A percentile compares a stretch with the other conserved stretches of the same genome.
Evolutionary conservation across 1,140 invertebrate species (phyloP).

Genomic region (Monomorium pharaonis): DNA sequence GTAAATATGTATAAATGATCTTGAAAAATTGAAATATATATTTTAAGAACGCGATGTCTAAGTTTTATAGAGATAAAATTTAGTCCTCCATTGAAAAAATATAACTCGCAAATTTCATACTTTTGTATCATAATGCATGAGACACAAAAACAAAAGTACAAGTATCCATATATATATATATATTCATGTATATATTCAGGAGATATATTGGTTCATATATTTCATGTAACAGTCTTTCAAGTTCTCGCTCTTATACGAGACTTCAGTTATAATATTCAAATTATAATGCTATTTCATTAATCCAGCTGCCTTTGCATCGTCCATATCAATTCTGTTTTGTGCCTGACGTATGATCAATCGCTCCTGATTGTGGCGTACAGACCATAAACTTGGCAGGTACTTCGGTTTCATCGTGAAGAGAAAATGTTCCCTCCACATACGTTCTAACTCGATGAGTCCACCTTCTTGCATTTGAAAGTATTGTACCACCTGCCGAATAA

Average conservation of each 20-base stretch:
- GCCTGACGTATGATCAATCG: constrained; percentile 79
- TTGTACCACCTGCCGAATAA: constrained; percentile 87
- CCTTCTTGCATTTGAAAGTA: constrained; percentile 86
- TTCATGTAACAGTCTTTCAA: constrained; percentile 65
- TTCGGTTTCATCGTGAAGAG: constrained; percentile 90
- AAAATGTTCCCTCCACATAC: constrained; percentile 92
- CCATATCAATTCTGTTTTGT: constrained; percentile 81
- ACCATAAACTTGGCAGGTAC: constrained; percentile 91
- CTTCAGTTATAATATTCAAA: constrained; percentile 69
- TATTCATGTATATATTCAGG: constrained; percentile 54
- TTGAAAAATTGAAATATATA: neutral
- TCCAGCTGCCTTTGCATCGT: constrained; percentile 81
- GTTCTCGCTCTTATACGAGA: constrained; percentile 81
- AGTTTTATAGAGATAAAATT: neutral
- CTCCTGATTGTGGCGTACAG: constrained; percentile 89
- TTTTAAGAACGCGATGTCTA: neutral
- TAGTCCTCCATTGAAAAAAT: neutral
- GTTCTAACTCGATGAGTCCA: constrained; percentile 90
- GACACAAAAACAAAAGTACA: constrained; percentile 19
- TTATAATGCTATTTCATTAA: constrained; percentile 67
- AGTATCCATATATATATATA: constrained; percentile 48
- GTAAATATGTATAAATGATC: constrained; percentile 13
- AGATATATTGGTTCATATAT: constrained; percentile 57
- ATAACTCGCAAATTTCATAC: neutral
- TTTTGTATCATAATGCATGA: neutral